Percentiles rank a stretch among this genome's conserved stretches.
phyloP scores from a whole-genome alignment of 2,797 vertebrate species.

The Alcedo quadribrachys region DNA sequence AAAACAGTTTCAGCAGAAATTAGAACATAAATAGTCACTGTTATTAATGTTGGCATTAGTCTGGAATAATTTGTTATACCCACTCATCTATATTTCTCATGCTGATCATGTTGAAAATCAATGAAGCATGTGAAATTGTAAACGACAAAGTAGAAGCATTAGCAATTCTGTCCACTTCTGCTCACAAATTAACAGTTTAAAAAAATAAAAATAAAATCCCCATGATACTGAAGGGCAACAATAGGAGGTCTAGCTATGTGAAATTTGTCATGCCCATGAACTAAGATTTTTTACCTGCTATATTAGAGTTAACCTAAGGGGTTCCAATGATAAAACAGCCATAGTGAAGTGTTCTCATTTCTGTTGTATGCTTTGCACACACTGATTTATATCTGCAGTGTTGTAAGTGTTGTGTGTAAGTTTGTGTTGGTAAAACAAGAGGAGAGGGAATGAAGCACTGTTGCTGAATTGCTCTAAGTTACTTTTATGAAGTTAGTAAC shows the following conservation, averaged over 20 bases:
- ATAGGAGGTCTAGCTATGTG: background rate
- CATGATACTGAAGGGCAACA: background rate
- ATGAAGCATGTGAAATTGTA: conserved; percentile 18
- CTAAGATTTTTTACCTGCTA: background rate
- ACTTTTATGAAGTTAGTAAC: background rate
- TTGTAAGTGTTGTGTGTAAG: background rate
- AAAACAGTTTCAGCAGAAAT: conserved; percentile 26
- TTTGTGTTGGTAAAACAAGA: background rate
- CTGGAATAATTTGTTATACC: conserved; percentile 25
- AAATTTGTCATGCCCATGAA: background rate
- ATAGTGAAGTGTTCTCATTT: background rate
- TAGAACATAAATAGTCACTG: conserved; percentile 15
- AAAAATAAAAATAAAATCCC: background rate
- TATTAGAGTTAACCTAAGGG: background rate
- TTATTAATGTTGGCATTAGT: conserved; percentile 52
- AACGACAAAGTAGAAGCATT: background rate
- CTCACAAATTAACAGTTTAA: background rate
- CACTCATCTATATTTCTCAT: conserved; percentile 34
- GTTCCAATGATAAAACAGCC: background rate
- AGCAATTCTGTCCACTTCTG: conserved; percentile 4
- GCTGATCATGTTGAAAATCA: conserved; percentile 40
- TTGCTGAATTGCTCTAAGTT: background rate
- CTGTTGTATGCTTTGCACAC: background rate
- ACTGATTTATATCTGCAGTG: background rate
- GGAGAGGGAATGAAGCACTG: background rate